These are phyloP conservation scores for Argyra leucocephala DNA, from an alignment of 2,888 invertebrate species.

Conservation along the genomic window DNA sequence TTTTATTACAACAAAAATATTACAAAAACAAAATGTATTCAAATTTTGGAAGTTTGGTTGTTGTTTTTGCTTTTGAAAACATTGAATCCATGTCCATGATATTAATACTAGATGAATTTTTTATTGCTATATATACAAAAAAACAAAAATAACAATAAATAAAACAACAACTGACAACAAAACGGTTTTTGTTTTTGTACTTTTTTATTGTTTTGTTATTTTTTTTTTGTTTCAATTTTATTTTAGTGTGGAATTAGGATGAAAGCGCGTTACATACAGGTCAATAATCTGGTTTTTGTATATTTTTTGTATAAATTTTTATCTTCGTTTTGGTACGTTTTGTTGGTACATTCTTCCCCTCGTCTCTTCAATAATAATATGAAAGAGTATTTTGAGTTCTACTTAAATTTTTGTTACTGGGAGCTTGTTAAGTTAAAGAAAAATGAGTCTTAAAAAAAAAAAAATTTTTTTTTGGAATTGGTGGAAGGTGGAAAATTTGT, in stretches of 20 bases:
- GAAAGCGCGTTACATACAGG: constrained; percentile 1
- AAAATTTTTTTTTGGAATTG: background rate
- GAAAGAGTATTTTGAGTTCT: background rate
- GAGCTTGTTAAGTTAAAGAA: background rate
- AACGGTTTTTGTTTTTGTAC: background rate
- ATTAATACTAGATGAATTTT: background rate
- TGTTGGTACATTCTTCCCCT: no score
- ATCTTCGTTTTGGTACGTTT: background rate
- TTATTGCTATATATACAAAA: background rate
- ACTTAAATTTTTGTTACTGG: background rate
- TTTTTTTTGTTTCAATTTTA: background rate
- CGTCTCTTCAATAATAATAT: background rate
- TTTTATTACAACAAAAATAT: no score
- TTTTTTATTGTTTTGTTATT: background rate
- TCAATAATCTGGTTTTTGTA: background rate
- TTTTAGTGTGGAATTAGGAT: background rate
- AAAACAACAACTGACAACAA: background rate
- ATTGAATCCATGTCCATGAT: background rate
- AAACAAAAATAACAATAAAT: background rate
- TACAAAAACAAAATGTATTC: no score
- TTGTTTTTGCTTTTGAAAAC: background rate
- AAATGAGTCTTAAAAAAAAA: background rate
- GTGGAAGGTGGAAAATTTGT: background rate
- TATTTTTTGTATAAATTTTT: background rate
- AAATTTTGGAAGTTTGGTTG: no score